These are phyloP conservation scores for Calyptommatus sinebrachiatus DNA, from an alignment of 2,113 vertebrate genomes.

Conservation along the genomic window DNA sequence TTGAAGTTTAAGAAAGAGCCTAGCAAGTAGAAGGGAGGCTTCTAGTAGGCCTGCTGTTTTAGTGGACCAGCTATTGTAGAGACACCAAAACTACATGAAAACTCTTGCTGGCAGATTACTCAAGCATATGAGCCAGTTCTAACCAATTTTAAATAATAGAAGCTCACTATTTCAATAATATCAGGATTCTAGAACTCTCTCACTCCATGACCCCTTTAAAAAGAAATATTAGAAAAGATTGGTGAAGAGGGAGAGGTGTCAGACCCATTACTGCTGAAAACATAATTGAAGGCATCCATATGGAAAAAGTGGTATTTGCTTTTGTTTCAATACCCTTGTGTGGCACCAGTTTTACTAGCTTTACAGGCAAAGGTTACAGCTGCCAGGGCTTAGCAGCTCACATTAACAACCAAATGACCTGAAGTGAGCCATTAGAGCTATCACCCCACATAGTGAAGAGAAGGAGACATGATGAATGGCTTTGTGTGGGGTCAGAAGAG, in stretches of 20 bases:
- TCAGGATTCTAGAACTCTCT: not conserved
- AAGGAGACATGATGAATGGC: conserved; percentile 26
- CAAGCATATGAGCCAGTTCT: no score
- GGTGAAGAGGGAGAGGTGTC: conserved; percentile 14
- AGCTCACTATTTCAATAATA: not conserved
- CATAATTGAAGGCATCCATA: conserved; percentile 42
- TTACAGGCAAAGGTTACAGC: conserved; percentile 46
- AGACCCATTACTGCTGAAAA: conserved; percentile 50
- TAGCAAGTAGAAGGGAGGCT: no score
- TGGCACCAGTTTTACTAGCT: conserved; percentile 53
- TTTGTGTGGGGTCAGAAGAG: conserved; percentile 20
- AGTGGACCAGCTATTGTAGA: no score
- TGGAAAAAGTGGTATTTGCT: conserved; percentile 56
- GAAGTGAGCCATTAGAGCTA: conserved; percentile 36
- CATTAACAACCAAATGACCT: conserved; percentile 44
- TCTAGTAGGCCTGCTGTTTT: no score
- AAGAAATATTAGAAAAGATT: conserved; percentile 22
- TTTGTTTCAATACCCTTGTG: conserved; percentile 29
- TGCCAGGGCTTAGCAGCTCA: conserved; percentile 49
- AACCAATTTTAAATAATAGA: not conserved
- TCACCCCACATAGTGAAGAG: conserved; percentile 24
- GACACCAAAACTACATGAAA: not conserved
- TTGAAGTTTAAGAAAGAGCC: no score
- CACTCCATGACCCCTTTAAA: not conserved
- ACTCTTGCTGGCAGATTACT: not conserved